Conservation (phyloP, 1,140 invertebrate species). For the Gryllus bimaculatus region DNA sequence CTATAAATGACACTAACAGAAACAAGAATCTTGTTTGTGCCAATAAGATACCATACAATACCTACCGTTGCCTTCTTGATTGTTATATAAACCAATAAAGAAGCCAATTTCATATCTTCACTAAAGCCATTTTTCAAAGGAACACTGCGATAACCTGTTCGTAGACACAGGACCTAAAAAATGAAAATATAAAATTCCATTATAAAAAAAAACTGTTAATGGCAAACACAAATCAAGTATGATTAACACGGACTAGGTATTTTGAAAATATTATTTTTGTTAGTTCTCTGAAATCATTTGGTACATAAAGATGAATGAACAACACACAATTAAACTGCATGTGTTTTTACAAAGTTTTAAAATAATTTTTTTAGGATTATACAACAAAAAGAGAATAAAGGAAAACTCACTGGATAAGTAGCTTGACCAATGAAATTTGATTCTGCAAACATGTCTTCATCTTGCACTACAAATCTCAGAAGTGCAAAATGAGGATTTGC, state of each 20-base stretch:
- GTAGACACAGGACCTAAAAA: conserved; percentile 53
- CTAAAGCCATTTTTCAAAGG: conserved; percentile 83
- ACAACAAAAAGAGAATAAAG: conserved; percentile 17
- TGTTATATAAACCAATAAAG: conserved; percentile 75
- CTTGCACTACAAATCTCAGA: conserved; percentile 85
- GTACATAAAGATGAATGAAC: too few species aligned
- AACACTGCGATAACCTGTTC: conserved; percentile 82
- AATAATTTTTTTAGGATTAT: background rate
- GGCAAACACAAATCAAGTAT: too few species aligned
- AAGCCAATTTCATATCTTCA: conserved; percentile 87
- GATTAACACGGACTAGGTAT: too few species aligned
- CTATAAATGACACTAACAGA: too few species aligned
- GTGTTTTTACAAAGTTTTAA: background rate
- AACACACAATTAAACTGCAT: background rate
- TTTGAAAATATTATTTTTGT: too few species aligned
- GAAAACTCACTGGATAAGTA: conserved; percentile 66
- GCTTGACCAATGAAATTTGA: conserved; percentile 96
- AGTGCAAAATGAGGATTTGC: conserved; percentile 81
- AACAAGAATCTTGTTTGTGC: too few species aligned
- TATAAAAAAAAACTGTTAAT: background rate
- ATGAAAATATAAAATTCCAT: conserved; percentile 22
- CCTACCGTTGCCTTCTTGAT: conserved; percentile 43
- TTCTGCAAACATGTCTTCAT: conserved; percentile 97
- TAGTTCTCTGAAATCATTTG: too few species aligned
- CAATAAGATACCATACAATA: background rate